phyloP scores from a whole-genome alignment of 1,140 invertebrate species.

The Eriosoma lanigerum region DNA sequence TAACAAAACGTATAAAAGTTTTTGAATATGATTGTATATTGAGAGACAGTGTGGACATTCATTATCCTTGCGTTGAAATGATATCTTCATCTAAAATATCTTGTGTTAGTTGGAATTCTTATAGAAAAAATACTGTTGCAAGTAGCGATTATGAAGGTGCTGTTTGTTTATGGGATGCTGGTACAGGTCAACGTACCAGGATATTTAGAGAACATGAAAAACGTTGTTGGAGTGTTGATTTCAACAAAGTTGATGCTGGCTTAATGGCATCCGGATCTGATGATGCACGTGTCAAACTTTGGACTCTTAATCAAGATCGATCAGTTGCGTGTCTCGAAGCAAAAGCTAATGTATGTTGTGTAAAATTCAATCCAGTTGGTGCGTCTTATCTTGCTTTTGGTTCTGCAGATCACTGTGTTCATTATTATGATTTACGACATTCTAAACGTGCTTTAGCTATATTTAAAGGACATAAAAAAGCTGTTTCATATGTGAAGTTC shows the following conservation, averaged over 20 bases:
- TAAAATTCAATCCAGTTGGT: slow-evolving; percentile 91
- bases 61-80: slow-evolving; percentile 93
- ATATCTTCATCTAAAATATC: slow-evolving; percentile 92
- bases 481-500: slow-evolving; percentile 96
- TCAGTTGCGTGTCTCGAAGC: slow-evolving; percentile 86
- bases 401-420: slow-evolving; percentile 94
- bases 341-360: slow-evolving; percentile 94
- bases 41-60: slow-evolving; percentile 79
- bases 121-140: slow-evolving; percentile 84
- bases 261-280: slow-evolving; percentile 92
- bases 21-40: slow-evolving; percentile 88
- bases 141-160: slow-evolving; percentile 96
- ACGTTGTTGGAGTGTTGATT: slow-evolving; percentile 95
- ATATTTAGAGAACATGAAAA: slow-evolving; percentile 91
- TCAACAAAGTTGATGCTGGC: slow-evolving; percentile 88
- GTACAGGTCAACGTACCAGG: slow-evolving; percentile 72
- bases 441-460: slow-evolving; percentile 79
- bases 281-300: slow-evolving; percentile 92
- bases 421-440: slow-evolving; percentile 92
- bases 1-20: slow-evolving; percentile 93
- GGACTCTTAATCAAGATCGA: slow-evolving; percentile 84
- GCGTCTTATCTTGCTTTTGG: slow-evolving; percentile 88
- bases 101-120: slow-evolving; percentile 92
- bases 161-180: slow-evolving; percentile 91
- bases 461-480: slow-evolving; percentile 91